Evolutionary conservation across 2,113 vertebrate species (phyloP).

Genomic region (Xiphophorus couchianus): DNA sequence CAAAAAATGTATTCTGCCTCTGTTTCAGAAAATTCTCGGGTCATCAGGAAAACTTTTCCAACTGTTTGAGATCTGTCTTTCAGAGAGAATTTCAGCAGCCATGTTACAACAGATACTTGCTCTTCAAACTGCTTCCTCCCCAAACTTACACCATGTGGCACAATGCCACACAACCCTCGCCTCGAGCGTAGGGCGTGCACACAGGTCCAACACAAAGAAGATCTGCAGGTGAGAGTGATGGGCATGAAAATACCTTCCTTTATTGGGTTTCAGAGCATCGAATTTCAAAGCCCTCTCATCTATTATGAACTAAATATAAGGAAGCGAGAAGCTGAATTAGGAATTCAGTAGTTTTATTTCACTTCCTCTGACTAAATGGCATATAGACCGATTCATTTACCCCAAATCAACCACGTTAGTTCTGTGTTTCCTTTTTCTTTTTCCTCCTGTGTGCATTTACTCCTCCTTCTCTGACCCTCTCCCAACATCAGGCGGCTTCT

Average conservation of each 20-base stretch:
- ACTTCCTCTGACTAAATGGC: conserved; percentile 18
- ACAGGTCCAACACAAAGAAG: conserved; percentile 75
- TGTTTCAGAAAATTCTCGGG: conserved; percentile 12
- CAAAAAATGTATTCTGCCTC: conserved; percentile 7
- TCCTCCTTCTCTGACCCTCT: conserved; percentile 14
- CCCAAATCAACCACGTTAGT: conserved; percentile 44
- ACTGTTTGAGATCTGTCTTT: conserved; percentile 12
- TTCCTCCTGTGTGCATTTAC: background rate
- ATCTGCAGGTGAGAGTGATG: conserved; percentile 67
- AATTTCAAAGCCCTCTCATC: conserved; percentile 66
- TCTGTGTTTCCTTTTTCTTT: conserved; percentile 37
- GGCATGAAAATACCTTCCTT: conserved; percentile 73
- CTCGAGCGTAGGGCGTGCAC: conserved; percentile 70
- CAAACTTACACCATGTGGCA: conserved; percentile 64
- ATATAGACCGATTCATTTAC: conserved; percentile 38
- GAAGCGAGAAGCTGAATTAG: conserved; percentile 58
- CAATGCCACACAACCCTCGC: conserved; percentile 68
- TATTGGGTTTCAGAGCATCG: conserved; percentile 66
- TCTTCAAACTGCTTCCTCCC: conserved; percentile 71
- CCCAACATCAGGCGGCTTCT: conserved; percentile 61
- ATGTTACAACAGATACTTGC: conserved; percentile 49
- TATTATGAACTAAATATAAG: conserved; percentile 68
- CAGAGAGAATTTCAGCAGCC: conserved; percentile 49
- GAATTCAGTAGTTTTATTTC: conserved; percentile 37
- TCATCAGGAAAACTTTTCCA: conserved; percentile 24